Percentiles rank a stretch among this genome's conserved stretches.
Conservation (phyloP, 2,797 vertebrate species). For the Naso thynnoides region DNA sequence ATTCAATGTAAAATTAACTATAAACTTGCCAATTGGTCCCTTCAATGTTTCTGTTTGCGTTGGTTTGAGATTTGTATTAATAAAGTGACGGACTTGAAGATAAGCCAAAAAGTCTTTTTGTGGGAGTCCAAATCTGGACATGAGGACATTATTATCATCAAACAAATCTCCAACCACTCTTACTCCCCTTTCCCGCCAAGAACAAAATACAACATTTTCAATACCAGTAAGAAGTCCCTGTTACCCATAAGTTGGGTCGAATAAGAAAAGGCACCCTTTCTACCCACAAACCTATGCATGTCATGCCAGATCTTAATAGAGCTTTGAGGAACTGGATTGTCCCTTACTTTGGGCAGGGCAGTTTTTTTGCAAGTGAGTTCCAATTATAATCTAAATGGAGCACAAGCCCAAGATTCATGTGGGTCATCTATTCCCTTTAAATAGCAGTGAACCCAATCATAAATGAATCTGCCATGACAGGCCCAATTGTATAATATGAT, state of each 20-base stretch:
- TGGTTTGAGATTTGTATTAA: background rate
- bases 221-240: background rate
- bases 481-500: slow-evolving; percentile 5
- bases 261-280: slow-evolving; percentile 3
- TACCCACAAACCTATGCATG: background rate
- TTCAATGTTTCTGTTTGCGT: background rate
- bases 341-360: background rate
- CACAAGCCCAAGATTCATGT: background rate
- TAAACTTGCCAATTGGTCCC: slow-evolving; percentile 2
- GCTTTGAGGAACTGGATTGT: background rate
- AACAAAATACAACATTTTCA: background rate
- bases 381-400: background rate
- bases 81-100: background rate
- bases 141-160: background rate
- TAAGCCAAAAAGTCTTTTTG: background rate
- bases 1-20: slow-evolving; percentile 1
- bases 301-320: background rate
- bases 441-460: background rate
- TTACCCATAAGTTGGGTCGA: background rate
- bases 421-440: background rate
- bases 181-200: background rate
- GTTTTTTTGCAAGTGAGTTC: background rate
- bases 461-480: background rate
- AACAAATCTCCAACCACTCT: slow-evolving; percentile 1
- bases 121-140: slow-evolving; percentile 2